Conservation (phyloP, 2,888 invertebrate genomes). For the Pachliopta kotzebuea region DNA sequence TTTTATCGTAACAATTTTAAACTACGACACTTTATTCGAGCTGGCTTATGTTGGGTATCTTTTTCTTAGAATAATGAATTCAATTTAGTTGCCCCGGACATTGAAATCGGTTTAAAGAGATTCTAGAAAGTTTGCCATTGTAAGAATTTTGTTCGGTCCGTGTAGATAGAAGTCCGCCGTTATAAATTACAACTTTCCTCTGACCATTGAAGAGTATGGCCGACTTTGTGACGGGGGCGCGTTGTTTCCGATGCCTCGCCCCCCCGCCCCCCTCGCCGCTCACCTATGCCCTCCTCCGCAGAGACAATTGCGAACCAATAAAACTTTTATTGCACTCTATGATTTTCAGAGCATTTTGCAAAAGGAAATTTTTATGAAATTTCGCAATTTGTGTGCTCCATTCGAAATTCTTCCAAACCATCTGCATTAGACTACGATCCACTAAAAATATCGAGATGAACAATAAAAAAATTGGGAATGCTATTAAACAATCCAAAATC, state of each 20-base stretch:
- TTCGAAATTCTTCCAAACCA: constrained; percentile 41
- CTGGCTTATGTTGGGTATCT: constrained; percentile 39
- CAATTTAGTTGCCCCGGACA: constrained; percentile 30
- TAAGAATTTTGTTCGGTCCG: constrained; percentile 9
- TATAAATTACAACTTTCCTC: constrained; percentile 56
- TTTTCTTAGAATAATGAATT: constrained; percentile 41
- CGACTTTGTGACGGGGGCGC: constrained; percentile 30
- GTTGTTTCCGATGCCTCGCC: constrained; percentile 35
- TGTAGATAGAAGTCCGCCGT: constrained; percentile 42
- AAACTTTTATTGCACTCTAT: constrained; percentile 73
- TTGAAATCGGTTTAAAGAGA: constrained; percentile 31
- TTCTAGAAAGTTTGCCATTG: constrained; percentile 40
- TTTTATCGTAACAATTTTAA: constrained; percentile 47
- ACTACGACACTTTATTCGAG: constrained; percentile 44
- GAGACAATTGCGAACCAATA: constrained; percentile 70
- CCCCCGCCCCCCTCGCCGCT: constrained; percentile 34
- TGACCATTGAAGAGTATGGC: constrained; percentile 38
- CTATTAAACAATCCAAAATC: background rate
- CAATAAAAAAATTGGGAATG: no score
- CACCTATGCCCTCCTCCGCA: constrained; percentile 45
- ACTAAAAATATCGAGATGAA: constrained; percentile 3
- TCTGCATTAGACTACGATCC: background rate
- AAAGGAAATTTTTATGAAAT: constrained; percentile 69
- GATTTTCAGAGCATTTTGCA: constrained; percentile 70
- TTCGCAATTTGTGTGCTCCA: constrained; percentile 60